Conservation (phyloP, 2,888 invertebrate genomes). For the Cremastobaeus sp. region DNA sequence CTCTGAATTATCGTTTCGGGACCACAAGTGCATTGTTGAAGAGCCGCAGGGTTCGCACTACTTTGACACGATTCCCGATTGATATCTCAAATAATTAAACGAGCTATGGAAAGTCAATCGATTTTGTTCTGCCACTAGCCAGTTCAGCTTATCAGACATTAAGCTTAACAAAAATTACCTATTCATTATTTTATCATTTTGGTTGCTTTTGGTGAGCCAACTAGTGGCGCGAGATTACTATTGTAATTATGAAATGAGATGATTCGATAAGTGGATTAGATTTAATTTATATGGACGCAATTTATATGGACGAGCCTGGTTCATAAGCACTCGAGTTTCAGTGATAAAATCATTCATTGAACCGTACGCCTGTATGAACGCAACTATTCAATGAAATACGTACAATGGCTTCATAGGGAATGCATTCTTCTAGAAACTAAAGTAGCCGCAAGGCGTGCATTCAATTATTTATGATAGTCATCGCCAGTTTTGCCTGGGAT, state of each 20-base stretch:
- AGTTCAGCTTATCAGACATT: too few relatives aligned
- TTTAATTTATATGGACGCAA: too few relatives aligned
- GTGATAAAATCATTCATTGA: conserved; percentile 60
- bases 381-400: conserved; percentile 22
- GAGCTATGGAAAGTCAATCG: conserved; percentile 18
- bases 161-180: too few relatives aligned
- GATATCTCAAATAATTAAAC: conserved; percentile 69
- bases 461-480: conserved; percentile 39
- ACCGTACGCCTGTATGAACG: conserved; percentile 27
- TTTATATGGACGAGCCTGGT: too few relatives aligned
- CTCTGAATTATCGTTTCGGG: conserved; percentile 74
- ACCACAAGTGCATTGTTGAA: conserved; percentile 58
- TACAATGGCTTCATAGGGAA: conserved; percentile 34
- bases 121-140: too few relatives aligned
- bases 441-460: conserved; percentile 31
- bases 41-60: conserved; percentile 60
- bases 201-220: too few relatives aligned
- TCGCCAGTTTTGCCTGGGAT: too few relatives aligned
- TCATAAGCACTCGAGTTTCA: too few relatives aligned
- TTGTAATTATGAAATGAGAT: too few relatives aligned
- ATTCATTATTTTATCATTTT: too few relatives aligned
- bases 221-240: too few relatives aligned
- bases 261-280: too few relatives aligned
- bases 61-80: conserved; percentile 66
- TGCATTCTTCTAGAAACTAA: conserved; percentile 44